Evolutionary conservation across 2,113 vertebrate species (phyloP), one percentile per base, ranked within the genome.

Genomic region (Dicerorhinus sumatrensis): DNA sequence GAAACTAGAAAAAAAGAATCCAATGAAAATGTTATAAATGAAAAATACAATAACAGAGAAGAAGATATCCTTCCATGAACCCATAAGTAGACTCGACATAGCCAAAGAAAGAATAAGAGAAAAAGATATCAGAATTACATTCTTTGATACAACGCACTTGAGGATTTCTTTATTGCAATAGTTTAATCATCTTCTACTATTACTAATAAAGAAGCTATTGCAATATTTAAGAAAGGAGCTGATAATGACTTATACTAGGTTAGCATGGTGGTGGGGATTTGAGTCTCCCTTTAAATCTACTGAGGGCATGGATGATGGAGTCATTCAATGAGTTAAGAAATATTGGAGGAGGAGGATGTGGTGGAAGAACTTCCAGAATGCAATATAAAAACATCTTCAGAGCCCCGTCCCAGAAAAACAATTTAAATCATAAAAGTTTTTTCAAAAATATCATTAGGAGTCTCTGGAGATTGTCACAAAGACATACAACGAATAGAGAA

Each of bases 161-260:
- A 91, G 51, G 12, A 67, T 93, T 77, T 54, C 60, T 76, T 95
- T 69, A 75, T 54, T 83, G 36, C 13, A 36, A 39, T 51, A 25
- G 18, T 75, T 75, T 56, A 56, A 65, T 75, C 14, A 65, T 75
- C 14, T 85, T 82, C 18, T 83, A 46, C 31, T 17, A 67, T 70
- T 84, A 62, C 20, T 54, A 62, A 48, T 83, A 60, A 81, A 56
- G 33, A 73, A 51, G 18, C 10, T 27, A 14, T 70, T 62, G 20
- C 8, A 89, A 77, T 69, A 93, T 72, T 84, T 89, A 84, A 63
- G 75, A 31, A 60, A 93, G 42, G 39, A 73, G 31, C 36, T 96
- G 46, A 88, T 42, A 54, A 62, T 70, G 8, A 69, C 6, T 69
- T 27, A 3, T 27, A 54, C 42, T 42, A 51, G 5, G 33, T 70